phyloP scores from a whole-genome alignment of 2,888 invertebrate genomes.

The Parapristionchus giblindavisi region DNA sequence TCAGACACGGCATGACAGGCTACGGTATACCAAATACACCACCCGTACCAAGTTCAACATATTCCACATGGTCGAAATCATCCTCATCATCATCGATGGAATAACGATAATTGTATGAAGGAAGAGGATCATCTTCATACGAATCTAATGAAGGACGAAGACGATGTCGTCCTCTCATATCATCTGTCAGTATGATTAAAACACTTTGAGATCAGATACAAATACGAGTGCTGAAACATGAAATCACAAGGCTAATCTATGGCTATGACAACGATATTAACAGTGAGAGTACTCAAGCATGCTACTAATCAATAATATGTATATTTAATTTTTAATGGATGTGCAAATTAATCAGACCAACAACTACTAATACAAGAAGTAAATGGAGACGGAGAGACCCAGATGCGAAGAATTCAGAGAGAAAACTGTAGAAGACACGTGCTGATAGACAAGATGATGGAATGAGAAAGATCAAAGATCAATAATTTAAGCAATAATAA shows the following conservation, averaged over 20 bases:
- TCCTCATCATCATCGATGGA: slow-evolving; percentile 13
- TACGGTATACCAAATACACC: slow-evolving; percentile 18
- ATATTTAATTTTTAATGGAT: too few species aligned
- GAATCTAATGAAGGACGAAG: slow-evolving; percentile 25
- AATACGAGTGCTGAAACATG: not conserved
- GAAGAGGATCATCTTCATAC: slow-evolving; percentile 65
- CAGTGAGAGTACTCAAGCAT: not conserved
- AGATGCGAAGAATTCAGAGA: not conserved
- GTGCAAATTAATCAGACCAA: too few species aligned
- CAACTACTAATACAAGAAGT: not conserved
- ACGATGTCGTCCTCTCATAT: not conserved
- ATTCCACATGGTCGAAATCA: slow-evolving; percentile 23
- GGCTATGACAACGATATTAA: not conserved
- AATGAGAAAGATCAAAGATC: too few species aligned
- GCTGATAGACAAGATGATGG: too few species aligned
- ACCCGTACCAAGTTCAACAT: slow-evolving; percentile 33
- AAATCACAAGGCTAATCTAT: not conserved
- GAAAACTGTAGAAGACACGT: not conserved
- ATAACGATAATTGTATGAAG: slow-evolving; percentile 46
- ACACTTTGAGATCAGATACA: slow-evolving; percentile 4
- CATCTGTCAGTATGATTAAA: slow-evolving; percentile 6
- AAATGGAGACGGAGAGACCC: not conserved
- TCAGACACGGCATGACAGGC: slow-evolving; percentile 24
- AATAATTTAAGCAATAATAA: too few species aligned
- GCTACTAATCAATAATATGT: not conserved